Evolutionary conservation across 2,888 invertebrate species (phyloP).

Genomic region (Lacanobia wlatinum): DNA sequence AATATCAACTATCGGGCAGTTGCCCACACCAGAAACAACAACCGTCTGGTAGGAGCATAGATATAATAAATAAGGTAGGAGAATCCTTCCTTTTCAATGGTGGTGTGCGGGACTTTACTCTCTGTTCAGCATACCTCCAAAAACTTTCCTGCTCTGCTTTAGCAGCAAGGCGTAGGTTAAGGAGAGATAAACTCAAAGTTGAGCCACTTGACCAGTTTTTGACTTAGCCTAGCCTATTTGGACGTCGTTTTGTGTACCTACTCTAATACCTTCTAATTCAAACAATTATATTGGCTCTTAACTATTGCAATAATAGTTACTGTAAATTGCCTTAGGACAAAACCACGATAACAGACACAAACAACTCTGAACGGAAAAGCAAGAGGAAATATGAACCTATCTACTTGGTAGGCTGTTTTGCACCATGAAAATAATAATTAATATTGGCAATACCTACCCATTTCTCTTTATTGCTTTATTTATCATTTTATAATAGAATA

Average conservation of each 20-base stretch:
- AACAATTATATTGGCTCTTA: neutral
- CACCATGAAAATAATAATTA: neutral
- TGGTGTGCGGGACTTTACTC: too few relatives aligned
- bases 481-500: conserved; percentile 27
- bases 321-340: conserved; percentile 23
- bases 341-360: conserved; percentile 49
- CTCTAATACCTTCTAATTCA: neutral
- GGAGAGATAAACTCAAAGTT: neutral
- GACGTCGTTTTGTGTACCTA: neutral
- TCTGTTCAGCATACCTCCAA: too few relatives aligned
- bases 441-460: conserved; percentile 2
- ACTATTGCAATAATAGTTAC: conserved; percentile 15
- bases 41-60: too few relatives aligned
- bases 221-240: neutral
- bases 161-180: neutral
- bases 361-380: conserved; percentile 34
- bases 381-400: conserved; percentile 29
- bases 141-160: neutral
- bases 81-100: too few relatives aligned
- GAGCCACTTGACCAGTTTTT: neutral
- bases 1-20: too few relatives aligned
- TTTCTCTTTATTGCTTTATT: neutral
- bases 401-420: neutral
- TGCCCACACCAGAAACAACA: too few relatives aligned
- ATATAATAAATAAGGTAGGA: too few relatives aligned